Evolutionary conservation across 2,797 vertebrate genomes (phyloP).

Genomic region (Petrocephalus schoutedeni): DNA sequence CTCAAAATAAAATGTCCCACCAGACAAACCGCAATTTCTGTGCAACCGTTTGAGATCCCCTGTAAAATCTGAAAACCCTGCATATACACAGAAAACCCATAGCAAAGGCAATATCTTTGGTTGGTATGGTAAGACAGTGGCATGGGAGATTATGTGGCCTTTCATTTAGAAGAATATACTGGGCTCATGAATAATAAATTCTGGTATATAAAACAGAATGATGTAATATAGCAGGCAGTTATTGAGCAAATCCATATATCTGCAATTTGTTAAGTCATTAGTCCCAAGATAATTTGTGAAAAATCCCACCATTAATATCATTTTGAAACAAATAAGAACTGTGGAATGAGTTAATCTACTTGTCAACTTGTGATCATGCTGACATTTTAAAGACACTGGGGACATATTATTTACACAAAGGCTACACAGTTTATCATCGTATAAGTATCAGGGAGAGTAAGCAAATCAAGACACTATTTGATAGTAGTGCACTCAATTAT

Average conservation of each 20-base stretch:
- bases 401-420: not conserved
- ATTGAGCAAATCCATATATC: not conserved
- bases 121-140: not conserved
- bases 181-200: not conserved
- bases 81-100: not conserved
- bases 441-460: not conserved
- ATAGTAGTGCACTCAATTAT: not conserved
- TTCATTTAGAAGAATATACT: not conserved
- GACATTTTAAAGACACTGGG: not conserved
- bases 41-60: too few relatives aligned
- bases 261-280: not conserved
- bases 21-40: too few relatives aligned
- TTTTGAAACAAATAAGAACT: slow-evolving; percentile 41
- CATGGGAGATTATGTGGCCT: not conserved
- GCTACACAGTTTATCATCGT: not conserved
- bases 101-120: not conserved
- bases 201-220: not conserved
- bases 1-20: too few relatives aligned
- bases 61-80: too few relatives aligned
- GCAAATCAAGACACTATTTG: not conserved
- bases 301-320: not conserved
- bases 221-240: not conserved
- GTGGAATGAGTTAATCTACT: not conserved
- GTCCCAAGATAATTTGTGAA: not conserved
- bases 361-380: slow-evolving; percentile 29